Evolutionary conservation across 2,888 invertebrate genomes (phyloP).

Genomic region (Blera fallax): DNA sequence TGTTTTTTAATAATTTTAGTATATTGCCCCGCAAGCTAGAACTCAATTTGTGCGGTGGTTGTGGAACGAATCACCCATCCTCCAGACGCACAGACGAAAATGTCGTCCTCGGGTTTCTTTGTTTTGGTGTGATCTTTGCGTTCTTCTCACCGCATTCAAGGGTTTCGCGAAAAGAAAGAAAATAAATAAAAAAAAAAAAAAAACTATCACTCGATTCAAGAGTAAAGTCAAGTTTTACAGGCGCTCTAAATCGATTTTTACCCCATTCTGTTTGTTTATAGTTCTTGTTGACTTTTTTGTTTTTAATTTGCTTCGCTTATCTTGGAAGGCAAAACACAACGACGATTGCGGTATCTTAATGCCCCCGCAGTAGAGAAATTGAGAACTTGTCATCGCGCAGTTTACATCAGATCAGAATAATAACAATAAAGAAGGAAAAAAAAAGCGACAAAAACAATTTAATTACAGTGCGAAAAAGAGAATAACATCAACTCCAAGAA

Average conservation of each 20-base stretch:
- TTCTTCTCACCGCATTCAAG: constrained; percentile 25
- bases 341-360: background rate
- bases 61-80: constrained; percentile 23
- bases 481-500: constrained; percentile 1
- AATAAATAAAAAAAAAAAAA: constrained; percentile 34
- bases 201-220: constrained; percentile 3
- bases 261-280: constrained; percentile 55
- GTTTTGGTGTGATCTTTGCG: constrained; percentile 58
- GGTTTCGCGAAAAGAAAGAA: constrained; percentile 19
- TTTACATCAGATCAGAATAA: constrained; percentile 12
- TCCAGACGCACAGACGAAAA: constrained; percentile 7
- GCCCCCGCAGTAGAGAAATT: constrained; percentile 7
- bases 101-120: constrained; percentile 47
- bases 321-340: constrained; percentile 14
- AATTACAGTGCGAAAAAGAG: background rate
- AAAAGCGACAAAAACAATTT: background rate
- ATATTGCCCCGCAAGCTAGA: constrained; percentile 7
- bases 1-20: constrained; percentile 2
- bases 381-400: constrained; percentile 7
- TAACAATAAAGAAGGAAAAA: background rate
- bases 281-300: constrained; percentile 36
- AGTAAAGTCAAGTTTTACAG: constrained; percentile 27
- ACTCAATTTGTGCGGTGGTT: constrained; percentile 25
- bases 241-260: constrained; percentile 56
- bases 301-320: constrained; percentile 27